phyloP scores from a whole-genome alignment of 2,113 vertebrate genomes.

The Aix galericulata region DNA sequence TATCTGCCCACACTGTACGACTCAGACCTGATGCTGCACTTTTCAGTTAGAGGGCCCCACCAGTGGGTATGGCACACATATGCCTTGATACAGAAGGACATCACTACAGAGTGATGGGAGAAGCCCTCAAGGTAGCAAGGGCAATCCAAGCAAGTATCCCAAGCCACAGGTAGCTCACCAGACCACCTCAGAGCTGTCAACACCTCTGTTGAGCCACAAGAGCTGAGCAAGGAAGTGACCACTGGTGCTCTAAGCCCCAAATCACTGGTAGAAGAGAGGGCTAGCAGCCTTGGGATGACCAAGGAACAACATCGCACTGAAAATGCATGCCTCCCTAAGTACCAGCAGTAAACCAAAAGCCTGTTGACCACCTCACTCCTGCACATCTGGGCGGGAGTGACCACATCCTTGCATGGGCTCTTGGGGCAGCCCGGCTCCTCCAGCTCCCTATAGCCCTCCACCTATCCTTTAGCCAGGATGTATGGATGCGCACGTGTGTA shows the following conservation, averaged over 20 bases:
- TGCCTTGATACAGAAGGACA: not conserved
- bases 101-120: not conserved
- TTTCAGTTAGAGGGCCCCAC: not conserved
- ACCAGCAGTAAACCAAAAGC: not conserved
- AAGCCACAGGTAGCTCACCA: not conserved
- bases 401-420: not conserved
- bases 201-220: not conserved
- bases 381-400: not conserved
- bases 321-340: fast-evolving
- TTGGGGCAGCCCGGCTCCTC: not conserved
- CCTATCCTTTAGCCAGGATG: not conserved
- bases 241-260: not conserved
- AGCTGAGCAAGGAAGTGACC: not conserved
- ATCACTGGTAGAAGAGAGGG: not conserved
- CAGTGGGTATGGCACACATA: not conserved
- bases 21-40: not conserved
- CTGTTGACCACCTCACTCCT: not conserved
- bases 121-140: not conserved
- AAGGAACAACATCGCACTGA: not conserved
- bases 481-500: not conserved
- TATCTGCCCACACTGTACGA: not conserved
- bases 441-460: not conserved
- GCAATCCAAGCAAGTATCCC: not conserved
- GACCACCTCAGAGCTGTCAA: not conserved
- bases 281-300: not conserved